These are phyloP conservation scores for Penaeus monodon DNA, from an alignment of 2,888 invertebrate species.

Conservation along the genomic window DNA sequence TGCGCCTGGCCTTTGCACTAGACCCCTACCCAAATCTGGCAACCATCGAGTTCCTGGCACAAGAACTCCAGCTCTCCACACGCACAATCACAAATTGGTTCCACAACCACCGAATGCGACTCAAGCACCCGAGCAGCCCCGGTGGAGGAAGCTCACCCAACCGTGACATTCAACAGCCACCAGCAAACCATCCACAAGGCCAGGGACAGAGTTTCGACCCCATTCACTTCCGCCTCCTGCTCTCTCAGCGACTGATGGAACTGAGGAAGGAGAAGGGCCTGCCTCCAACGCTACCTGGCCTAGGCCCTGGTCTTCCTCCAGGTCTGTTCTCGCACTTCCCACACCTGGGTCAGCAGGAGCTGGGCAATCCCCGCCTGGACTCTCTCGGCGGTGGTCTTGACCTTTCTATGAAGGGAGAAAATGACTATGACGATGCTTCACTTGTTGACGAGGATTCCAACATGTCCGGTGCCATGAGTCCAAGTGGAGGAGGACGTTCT, in stretches of 20 bases:
- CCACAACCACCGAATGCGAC: slow-evolving; percentile 98
- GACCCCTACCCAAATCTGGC: slow-evolving; percentile 98
- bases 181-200: slow-evolving; percentile 64
- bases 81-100: slow-evolving; percentile 99
- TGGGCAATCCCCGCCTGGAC: slow-evolving; percentile 57
- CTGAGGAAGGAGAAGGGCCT: slow-evolving; percentile 79
- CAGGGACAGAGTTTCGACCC: slow-evolving; percentile 79
- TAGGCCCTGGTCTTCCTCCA: slow-evolving; percentile 72
- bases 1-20: slow-evolving; percentile 91
- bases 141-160: slow-evolving; percentile 46
- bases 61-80: slow-evolving; percentile 89
- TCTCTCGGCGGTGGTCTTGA: slow-evolving; percentile 85
- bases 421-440: slow-evolving; percentile 77
- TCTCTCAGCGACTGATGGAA: slow-evolving; percentile 89
- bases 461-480: slow-evolving; percentile 63
- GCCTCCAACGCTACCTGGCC: slow-evolving; percentile 66
- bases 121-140: slow-evolving; percentile 77
- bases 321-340: slow-evolving; percentile 77
- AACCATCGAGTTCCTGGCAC: slow-evolving; percentile 94
- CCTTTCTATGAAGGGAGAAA: slow-evolving; percentile 83
- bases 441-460: slow-evolving; percentile 64
- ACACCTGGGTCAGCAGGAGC: slow-evolving; percentile 47
- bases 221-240: slow-evolving; percentile 87
- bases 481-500: slow-evolving; percentile 53
- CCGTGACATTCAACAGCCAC: slow-evolving; percentile 47